These are phyloP conservation scores for Thalassaphorura encarpata DNA, from an alignment of 1,140 invertebrate genomes.

Conservation along the genomic window DNA sequence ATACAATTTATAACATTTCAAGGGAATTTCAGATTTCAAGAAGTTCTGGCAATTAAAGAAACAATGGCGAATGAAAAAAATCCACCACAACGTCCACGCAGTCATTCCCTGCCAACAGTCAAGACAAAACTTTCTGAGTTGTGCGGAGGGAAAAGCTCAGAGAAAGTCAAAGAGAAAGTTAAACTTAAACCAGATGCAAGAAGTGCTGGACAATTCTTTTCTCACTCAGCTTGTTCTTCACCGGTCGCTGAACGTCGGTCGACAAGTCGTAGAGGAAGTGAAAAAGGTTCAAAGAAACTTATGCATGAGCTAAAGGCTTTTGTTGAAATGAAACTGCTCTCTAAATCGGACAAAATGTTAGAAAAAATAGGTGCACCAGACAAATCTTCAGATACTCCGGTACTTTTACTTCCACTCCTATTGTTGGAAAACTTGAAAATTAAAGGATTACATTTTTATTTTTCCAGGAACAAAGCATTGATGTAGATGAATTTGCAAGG, in stretches of 20 bases:
- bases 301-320: slow-evolving; percentile 83
- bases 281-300: slow-evolving; percentile 61
- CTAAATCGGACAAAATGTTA: slow-evolving; percentile 78
- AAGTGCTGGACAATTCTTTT: slow-evolving; percentile 16
- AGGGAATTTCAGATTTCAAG: slow-evolving; percentile 18
- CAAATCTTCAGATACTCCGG: background rate
- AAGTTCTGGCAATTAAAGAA: slow-evolving; percentile 17
- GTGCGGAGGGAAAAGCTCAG: background rate
- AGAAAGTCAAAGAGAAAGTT: background rate
- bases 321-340: slow-evolving; percentile 79
- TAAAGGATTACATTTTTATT: too few relatives aligned
- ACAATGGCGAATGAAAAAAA: slow-evolving; percentile 69
- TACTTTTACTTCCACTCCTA: background rate
- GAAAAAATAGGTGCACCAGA: slow-evolving; percentile 63
- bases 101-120: slow-evolving; percentile 85
- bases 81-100: slow-evolving; percentile 60
- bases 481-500: slow-evolving; percentile 44
- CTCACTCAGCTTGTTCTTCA: slow-evolving; percentile 26
- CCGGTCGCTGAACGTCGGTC: slow-evolving; percentile 23
- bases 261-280: slow-evolving; percentile 53
- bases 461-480: too few relatives aligned
- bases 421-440: background rate
- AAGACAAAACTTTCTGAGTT: slow-evolving; percentile 43
- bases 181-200: slow-evolving; percentile 14
- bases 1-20: background rate